Percentiles rank a stretch among this genome's conserved stretches.
These are phyloP conservation scores for Archaeoteleia sp. DNA, from an alignment of 2,888 invertebrate genomes.

Conservation along the genomic window DNA sequence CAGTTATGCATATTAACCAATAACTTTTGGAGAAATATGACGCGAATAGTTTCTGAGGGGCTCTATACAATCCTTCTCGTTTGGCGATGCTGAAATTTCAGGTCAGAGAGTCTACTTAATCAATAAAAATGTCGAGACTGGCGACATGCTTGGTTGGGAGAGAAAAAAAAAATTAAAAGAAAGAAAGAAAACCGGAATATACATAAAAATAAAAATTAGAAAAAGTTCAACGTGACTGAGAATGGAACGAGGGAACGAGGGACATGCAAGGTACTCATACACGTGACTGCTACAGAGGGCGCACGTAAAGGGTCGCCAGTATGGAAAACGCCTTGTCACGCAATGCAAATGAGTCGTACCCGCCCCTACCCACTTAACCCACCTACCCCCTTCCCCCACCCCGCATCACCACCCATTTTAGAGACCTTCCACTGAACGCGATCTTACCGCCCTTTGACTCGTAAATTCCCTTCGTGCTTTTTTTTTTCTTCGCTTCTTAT, in stretches of 20 bases:
- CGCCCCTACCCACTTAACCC: constrained; percentile 11
- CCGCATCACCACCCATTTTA: constrained; percentile 25
- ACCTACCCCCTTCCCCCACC: constrained; percentile 15
- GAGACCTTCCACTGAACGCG: constrained; percentile 45
- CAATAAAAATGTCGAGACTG: constrained; percentile 34
- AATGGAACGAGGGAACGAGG: constrained; percentile 15
- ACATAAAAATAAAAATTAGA: constrained; percentile 41
- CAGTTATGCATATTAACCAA: constrained; percentile 26
- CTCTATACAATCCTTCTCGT: not conserved
- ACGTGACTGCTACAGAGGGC: constrained; percentile 21
- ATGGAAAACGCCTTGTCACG: constrained; percentile 54
- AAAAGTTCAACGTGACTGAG: constrained; percentile 29
- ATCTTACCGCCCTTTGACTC: constrained; percentile 53
- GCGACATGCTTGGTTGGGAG: constrained; percentile 8
- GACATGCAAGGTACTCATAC: constrained; percentile 52
- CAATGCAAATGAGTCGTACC: constrained; percentile 50
- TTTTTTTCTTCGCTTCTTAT: constrained; percentile 19
- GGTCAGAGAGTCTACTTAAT: constrained; percentile 20
- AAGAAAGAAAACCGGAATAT: constrained; percentile 13
- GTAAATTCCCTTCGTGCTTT: constrained; percentile 45
- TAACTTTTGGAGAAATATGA: constrained; percentile 15
- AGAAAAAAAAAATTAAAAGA: not conserved
- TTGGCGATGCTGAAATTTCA: not conserved
- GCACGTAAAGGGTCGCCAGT: constrained; percentile 45
- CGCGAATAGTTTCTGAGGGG: too few relatives aligned